phyloP scores from a whole-genome alignment of 2,888 invertebrate genomes.

The Netelia fuscicornis region DNA sequence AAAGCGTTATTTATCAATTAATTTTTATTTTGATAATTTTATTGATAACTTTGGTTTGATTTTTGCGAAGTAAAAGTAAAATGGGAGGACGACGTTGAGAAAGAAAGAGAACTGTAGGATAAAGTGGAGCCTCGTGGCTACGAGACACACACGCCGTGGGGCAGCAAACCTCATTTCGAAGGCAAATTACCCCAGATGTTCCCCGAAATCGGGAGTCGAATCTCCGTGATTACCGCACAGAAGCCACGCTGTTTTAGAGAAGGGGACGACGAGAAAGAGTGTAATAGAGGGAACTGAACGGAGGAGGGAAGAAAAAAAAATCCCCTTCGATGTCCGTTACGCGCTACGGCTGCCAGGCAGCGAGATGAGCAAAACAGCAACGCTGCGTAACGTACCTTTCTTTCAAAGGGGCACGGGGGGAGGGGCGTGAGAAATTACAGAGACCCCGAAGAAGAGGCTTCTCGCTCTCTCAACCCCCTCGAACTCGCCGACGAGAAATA shows the following conservation, averaged over 20 bases:
- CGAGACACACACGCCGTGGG: slow-evolving; percentile 40
- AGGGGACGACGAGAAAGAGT: neutral
- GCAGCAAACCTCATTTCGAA: slow-evolving; percentile 78
- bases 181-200: slow-evolving; percentile 83
- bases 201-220: slow-evolving; percentile 81
- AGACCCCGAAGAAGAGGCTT: slow-evolving; percentile 32
- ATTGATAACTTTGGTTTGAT: neutral
- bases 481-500: slow-evolving; percentile 15
- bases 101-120: neutral
- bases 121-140: neutral
- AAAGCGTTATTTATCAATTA: too few species aligned
- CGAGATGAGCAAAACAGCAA: slow-evolving; percentile 39
- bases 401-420: neutral
- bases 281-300: neutral
- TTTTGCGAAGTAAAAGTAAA: neutral
- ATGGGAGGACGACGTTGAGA: neutral
- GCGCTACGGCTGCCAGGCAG: slow-evolving; percentile 47
- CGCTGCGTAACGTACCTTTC: slow-evolving; percentile 41
- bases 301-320: neutral
- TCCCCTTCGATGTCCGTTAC: slow-evolving; percentile 49
- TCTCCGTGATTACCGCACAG: slow-evolving; percentile 82
- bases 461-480: neutral
- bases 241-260: slow-evolving; percentile 72
- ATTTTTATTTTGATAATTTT: neutral
- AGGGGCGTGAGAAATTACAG: slow-evolving; percentile 61